Evolutionary conservation across 2,797 vertebrate species (phyloP).

Genomic region (Alosa sapidissima): DNA sequence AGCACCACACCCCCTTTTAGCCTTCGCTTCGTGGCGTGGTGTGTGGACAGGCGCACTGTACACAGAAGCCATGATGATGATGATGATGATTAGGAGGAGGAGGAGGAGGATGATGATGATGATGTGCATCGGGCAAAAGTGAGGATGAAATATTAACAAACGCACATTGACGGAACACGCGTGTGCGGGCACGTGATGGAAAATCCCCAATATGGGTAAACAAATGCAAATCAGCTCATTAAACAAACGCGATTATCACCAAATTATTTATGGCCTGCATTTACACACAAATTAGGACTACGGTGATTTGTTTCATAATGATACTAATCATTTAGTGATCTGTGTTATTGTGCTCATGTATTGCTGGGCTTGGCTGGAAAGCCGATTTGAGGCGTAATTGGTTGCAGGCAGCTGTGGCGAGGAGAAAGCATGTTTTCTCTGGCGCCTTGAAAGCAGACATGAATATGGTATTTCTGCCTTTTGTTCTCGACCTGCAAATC

Average conservation of each 20-base stretch:
- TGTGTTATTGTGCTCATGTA: slow-evolving; percentile 38
- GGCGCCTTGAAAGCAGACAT: slow-evolving; percentile 39
- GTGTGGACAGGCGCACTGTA: slow-evolving; percentile 23
- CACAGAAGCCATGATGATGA: slow-evolving; percentile 33
- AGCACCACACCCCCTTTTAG: slow-evolving; percentile 33
- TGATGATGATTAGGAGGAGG: slow-evolving; percentile 18
- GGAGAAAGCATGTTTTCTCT: slow-evolving; percentile 43
- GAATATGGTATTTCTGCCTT: slow-evolving; percentile 46
- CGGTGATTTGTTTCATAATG: slow-evolving; percentile 57
- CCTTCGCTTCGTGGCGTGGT: slow-evolving; percentile 29
- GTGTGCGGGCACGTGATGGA: slow-evolving; percentile 46
- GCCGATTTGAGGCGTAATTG: slow-evolving; percentile 21
- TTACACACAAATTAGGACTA: slow-evolving; percentile 67
- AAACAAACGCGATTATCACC: slow-evolving; percentile 61
- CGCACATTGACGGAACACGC: slow-evolving; percentile 58
- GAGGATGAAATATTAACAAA: slow-evolving; percentile 51
- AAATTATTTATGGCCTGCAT: slow-evolving; percentile 63
- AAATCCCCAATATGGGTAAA: slow-evolving; percentile 64
- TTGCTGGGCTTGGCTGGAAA: slow-evolving; percentile 32
- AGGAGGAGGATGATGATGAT: background rate
- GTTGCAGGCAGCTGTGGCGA: background rate
- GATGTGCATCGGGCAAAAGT: slow-evolving; percentile 43
- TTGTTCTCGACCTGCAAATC: slow-evolving; percentile 10
- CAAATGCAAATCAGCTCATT: slow-evolving; percentile 70
- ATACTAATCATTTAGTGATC: slow-evolving; percentile 57